Evolutionary conservation across 2,113 vertebrate genomes (phyloP), one percentile per base, ranked within the genome.

Genomic region (Poeciliopsis occidentalis): DNA sequence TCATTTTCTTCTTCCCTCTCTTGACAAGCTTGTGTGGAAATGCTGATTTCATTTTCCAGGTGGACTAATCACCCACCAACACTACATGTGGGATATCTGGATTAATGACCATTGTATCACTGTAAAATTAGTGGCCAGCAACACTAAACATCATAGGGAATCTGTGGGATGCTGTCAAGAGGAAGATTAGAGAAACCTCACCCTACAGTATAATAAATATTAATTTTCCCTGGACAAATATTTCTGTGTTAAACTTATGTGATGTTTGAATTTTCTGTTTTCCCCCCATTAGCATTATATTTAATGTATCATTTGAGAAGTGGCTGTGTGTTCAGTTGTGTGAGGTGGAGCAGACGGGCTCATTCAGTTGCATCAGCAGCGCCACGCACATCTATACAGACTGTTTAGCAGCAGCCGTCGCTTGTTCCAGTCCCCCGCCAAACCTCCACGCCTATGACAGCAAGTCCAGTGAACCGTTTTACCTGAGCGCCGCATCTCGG

Each of bases 401-500:
- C 22, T 37, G 2, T n/a, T 57, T 17, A 57, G 51, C 29, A 29
- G 27, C 37, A 61, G 13, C 26, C 19, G 12, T 13, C 10, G 30
- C 62, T 47, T 7, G 22, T 32, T 0, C 11, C 1, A 41, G 3
- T 1, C 7, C 19, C 19, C 32, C n/a, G 22, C 69, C 47, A 69
- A 37, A 47, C 27, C 63, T 73, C 19, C 29, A n/a, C n/a, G 22
- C 39, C 13, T 24, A 31, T 26, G 12, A 30, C 24, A 27, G 13
- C 7, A 12, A 34, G 22, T 26, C 15, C 51, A 26, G 69, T 57
- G 78, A 78, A 1, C 27, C 11, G 30, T 67, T 51, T 82, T 63
- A 91, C 90, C 89, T 91, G 87, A 27, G 57, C 29, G 68, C 64
- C 8, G 0, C 39, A 69, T 32, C 69, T 64, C 69, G 71, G 0